Evolutionary conservation across 2,113 vertebrate genomes (phyloP).

Genomic region (Formicarius rufipectus): DNA sequence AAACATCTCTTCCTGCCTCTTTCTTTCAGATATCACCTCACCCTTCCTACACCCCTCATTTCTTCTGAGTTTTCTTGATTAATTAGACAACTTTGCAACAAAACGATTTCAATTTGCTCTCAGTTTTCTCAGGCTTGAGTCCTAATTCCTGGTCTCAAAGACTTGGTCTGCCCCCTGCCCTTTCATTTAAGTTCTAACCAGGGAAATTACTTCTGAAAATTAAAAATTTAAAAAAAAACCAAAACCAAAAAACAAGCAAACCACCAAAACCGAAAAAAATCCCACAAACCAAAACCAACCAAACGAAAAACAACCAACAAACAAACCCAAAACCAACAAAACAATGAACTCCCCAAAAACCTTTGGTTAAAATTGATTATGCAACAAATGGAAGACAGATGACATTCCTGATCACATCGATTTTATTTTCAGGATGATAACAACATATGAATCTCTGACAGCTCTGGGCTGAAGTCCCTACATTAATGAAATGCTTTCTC

Average conservation of each 20-base stretch:
- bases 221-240: background rate
- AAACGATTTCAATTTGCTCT: background rate
- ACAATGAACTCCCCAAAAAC: background rate
- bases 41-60: background rate
- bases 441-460: background rate
- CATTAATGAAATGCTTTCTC: constrained; percentile 44
- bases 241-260: background rate
- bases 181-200: background rate
- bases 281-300: too few relatives aligned
- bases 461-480: background rate
- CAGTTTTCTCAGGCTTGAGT: background rate
- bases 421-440: constrained; percentile 32
- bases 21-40: background rate
- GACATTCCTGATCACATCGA: background rate
- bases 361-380: background rate
- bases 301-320: too few relatives aligned
- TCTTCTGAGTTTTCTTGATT: background rate
- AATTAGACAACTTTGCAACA: background rate
- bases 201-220: background rate
- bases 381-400: background rate
- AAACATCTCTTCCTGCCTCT: background rate
- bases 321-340: too few relatives aligned
- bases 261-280: too few relatives aligned
- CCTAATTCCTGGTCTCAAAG: background rate
- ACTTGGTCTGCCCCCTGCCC: background rate